A percentile compares a stretch with the other conserved stretches of the same genome.
Evolutionary conservation across 2,888 invertebrate genomes (phyloP).

Genomic region (Idaea biselata): DNA sequence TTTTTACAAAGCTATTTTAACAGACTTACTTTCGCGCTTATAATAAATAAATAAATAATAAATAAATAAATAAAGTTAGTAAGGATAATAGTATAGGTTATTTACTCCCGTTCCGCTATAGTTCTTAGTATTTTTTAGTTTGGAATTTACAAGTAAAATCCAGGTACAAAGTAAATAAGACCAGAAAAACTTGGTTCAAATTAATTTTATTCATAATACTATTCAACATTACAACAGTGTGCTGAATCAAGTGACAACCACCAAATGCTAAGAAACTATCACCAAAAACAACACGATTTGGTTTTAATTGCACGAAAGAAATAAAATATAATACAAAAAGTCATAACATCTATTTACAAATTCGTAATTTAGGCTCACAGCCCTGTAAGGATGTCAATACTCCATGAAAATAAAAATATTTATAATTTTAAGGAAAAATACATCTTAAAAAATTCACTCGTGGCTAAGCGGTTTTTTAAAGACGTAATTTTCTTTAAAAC

Average conservation of each 20-base stretch:
- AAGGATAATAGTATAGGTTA: too few relatives aligned
- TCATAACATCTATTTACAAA: not conserved
- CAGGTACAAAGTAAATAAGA: not conserved
- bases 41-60: too few relatives aligned
- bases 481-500: too few relatives aligned
- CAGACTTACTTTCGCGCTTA: too few relatives aligned
- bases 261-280: not conserved
- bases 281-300: not conserved
- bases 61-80: too few relatives aligned
- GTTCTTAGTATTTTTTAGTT: too few relatives aligned
- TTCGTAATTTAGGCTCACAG: not conserved
- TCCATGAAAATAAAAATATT: not conserved
- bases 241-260: not conserved
- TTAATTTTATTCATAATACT: not conserved
- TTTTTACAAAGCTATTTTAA: too few relatives aligned
- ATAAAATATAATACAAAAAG: not conserved
- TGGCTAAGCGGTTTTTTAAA: too few relatives aligned
- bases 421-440: too few relatives aligned
- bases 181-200: not conserved
- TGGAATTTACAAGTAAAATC: too few relatives aligned
- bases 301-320: not conserved
- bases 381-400: not conserved
- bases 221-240: not conserved
- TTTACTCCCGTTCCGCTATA: too few relatives aligned
- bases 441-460: too few relatives aligned